These are phyloP conservation scores for Nasonovia ribisnigri DNA, from an alignment of 2,888 invertebrate genomes.

Conservation along the genomic window DNA sequence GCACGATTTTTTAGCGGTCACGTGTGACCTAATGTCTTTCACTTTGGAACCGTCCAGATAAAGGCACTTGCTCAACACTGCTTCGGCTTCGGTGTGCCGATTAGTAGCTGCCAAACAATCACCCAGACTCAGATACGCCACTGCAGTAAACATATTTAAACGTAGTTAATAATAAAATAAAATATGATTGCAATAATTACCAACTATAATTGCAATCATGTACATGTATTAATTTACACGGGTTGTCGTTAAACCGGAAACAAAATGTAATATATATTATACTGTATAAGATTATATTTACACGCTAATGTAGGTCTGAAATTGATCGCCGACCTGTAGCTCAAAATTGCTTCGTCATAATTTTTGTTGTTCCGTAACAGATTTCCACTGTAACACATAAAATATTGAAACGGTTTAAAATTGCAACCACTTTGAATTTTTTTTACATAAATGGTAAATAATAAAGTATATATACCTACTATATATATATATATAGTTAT, in stretches of 20 bases:
- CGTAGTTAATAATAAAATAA: background rate
- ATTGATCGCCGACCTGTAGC: conserved; percentile 52
- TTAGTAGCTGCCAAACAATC: conserved; percentile 87
- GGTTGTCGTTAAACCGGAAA: background rate
- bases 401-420: background rate
- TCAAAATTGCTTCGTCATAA: conserved; percentile 50
- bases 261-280: background rate
- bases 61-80: conserved; percentile 85
- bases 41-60: conserved; percentile 87
- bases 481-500: background rate
- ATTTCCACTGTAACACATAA: conserved; percentile 49
- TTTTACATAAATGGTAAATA: background rate
- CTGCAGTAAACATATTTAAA: conserved; percentile 73
- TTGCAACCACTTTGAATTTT: background rate
- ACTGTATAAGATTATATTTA: conserved; percentile 1
- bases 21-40: conserved; percentile 89
- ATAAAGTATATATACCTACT: background rate
- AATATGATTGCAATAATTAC: background rate
- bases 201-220: background rate
- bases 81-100: conserved; percentile 84
- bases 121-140: conserved; percentile 94
- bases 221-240: background rate
- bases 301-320: conserved; percentile 57
- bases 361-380: conserved; percentile 52
- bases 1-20: conserved; percentile 91